A percentile compares a stretch with the other conserved stretches of the same genome.
Conservation (phyloP, 2,888 invertebrate genomes). For the Steinernema carpocapsae region DNA sequence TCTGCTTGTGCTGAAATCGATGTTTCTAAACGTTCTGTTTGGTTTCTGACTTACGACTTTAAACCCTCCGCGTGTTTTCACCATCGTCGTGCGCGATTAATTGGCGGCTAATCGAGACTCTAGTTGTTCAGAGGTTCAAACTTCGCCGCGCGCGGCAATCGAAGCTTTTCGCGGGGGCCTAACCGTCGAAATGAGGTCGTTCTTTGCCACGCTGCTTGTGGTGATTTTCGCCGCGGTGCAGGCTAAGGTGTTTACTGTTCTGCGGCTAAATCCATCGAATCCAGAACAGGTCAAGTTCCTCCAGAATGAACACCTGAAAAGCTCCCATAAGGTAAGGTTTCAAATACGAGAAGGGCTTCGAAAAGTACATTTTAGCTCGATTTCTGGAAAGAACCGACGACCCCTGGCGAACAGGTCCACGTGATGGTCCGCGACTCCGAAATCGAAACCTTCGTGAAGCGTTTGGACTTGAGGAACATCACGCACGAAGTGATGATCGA, state of each 20-base stretch:
- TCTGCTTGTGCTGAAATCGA: no score
- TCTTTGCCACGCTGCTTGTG: not conserved
- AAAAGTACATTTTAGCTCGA: constrained; percentile 70
- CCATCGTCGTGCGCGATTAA: no score
- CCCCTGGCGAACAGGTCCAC: constrained; percentile 74
- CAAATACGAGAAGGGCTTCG: not conserved
- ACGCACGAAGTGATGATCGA: constrained; percentile 58
- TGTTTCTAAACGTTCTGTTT: no score
- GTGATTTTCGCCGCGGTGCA: constrained; percentile 18
- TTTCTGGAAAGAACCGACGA: constrained; percentile 75
- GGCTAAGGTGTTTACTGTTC: not conserved
- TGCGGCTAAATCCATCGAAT: not conserved
- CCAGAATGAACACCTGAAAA: not conserved
- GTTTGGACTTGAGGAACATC: constrained; percentile 39
- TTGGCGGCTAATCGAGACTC: no score
- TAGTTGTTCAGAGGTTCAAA: no score
- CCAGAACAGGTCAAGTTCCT: not conserved
- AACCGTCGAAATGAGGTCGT: no score
- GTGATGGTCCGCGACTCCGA: constrained; percentile 77
- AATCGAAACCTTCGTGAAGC: constrained; percentile 52
- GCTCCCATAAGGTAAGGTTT: not conserved
- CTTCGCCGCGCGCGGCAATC: no score
- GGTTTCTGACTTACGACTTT: no score
- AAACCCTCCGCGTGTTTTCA: no score
- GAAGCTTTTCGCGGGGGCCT: no score